These are phyloP conservation scores for Heterocephalus glaber DNA, from an alignment of 2,113 vertebrate genomes.

Conservation along the genomic window DNA sequence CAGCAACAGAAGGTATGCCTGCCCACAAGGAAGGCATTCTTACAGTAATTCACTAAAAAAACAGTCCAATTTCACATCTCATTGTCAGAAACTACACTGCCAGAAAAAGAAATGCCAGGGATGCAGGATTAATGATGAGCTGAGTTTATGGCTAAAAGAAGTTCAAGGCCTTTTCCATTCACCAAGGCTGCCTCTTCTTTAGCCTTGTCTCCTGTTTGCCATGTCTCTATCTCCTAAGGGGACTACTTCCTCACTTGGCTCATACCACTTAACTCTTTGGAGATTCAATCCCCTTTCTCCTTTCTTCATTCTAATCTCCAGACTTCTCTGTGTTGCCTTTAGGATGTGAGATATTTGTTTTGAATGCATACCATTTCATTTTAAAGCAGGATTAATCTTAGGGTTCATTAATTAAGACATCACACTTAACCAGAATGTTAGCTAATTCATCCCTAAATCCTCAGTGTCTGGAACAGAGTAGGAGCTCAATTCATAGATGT, in stretches of 20 bases:
- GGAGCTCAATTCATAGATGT: not conserved
- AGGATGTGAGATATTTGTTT: not conserved
- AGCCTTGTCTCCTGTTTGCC: not conserved
- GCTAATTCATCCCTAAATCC: not conserved
- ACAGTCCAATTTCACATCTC: not conserved
- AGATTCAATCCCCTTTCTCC: no score
- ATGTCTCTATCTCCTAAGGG: not conserved
- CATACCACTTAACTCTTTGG: not conserved
- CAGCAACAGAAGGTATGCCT: rapidly evolving
- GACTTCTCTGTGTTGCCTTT: not conserved
- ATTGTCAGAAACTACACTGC: not conserved
- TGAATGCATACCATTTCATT: not conserved
- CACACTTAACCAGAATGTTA: not conserved
- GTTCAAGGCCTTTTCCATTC: not conserved
- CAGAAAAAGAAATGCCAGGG: not conserved
- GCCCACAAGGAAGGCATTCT: not conserved
- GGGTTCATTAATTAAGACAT: constrained; percentile 13
- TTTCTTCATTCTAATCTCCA: not conserved
- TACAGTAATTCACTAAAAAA: not conserved
- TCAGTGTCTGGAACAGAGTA: not conserved
- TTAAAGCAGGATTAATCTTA: not conserved
- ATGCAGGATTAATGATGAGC: not conserved
- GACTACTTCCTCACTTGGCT: no score
- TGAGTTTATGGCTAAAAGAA: not conserved
- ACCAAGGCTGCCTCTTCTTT: not conserved